phyloP scores from a whole-genome alignment of 2,797 vertebrate species.

The Erethizon dorsatum region DNA sequence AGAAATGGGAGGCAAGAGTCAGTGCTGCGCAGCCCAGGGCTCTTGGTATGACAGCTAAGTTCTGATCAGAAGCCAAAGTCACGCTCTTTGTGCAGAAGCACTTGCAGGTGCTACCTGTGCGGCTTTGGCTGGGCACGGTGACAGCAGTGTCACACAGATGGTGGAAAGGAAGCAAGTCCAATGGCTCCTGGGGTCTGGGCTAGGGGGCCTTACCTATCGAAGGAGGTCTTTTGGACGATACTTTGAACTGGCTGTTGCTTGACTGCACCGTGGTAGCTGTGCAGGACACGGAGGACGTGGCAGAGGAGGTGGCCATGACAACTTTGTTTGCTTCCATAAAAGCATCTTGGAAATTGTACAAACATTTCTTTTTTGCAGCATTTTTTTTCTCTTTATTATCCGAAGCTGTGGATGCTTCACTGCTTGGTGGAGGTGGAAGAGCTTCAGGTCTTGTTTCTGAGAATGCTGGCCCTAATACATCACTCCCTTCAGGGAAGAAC shows the following conservation, averaged over 20 bases:
- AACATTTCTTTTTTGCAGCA: slow-evolving; percentile 97
- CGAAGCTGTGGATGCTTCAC: slow-evolving; percentile 87
- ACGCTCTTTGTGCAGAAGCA: accelerated
- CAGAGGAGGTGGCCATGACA: slow-evolving; percentile 97
- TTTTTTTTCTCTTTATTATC: slow-evolving; percentile 97
- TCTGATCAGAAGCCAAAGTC: not conserved
- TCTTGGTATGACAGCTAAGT: not conserved
- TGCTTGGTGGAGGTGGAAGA: slow-evolving; percentile 93
- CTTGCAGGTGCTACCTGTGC: accelerated
- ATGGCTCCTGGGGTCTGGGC: not conserved
- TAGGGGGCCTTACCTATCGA: slow-evolving; percentile 92
- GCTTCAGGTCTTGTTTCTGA: slow-evolving; percentile 91
- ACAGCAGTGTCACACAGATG: not conserved
- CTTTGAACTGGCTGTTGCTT: slow-evolving; percentile 95
- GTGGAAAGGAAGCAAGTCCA: not conserved
- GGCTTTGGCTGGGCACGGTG: not conserved
- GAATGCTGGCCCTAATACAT: slow-evolving; percentile 94
- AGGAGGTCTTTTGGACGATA: slow-evolving; percentile 95
- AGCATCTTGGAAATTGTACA: slow-evolving; percentile 99
- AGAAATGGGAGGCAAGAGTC: not conserved
- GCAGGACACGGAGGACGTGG: slow-evolving; percentile 97
- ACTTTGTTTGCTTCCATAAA: slow-evolving; percentile 98
- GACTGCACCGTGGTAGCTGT: slow-evolving; percentile 98
- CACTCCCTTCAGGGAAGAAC: slow-evolving; percentile 91
- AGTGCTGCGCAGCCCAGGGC: accelerated